Evolutionary conservation across 2,113 vertebrate species (phyloP), one percentile per base, ranked within the genome.

Genomic region (Sprattus sprattus): DNA sequence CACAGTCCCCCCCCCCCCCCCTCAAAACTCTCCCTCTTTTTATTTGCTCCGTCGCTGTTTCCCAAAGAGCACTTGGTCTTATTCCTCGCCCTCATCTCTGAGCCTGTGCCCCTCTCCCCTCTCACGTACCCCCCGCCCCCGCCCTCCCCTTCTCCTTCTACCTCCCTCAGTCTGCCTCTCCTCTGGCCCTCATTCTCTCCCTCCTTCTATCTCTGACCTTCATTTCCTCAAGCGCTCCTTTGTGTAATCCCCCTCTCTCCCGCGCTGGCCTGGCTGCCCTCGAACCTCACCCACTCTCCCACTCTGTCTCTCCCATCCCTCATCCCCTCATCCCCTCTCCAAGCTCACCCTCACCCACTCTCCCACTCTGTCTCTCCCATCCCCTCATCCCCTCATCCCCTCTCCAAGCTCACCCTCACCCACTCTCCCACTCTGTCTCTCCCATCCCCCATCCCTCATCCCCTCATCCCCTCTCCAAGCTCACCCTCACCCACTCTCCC

Each of bases 161-260:
- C 25, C 11, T 10, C 20, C 52, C 82, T 28, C 16, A 25, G 52
- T 60, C 82, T 20, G 1, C 9, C 52, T 60, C 28, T 7, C 71
- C 15, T 13, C 71, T 78, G 71, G 71, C 32, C 2, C 71, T 78
- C 32, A 32, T 39, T 78, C 71, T 78, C 25, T 32, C 28, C 71
- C 71, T 78, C 50, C 0, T 83, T 84, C 85, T 84, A 85, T 87
- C 86, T 81, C 16, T 84, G 87, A 83, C 82, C 83, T 49, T 45
- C 83, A 47, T 15, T 11, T 71, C 85, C 82, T 32, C 28, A 81
- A 88, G 88, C 57, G 32, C 81, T 52, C 57, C 45, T 86, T 67
- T 86, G 83, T 86, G 78, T 86, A 81, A 90, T 81, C 67, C 86
- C 64, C 18, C 45, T 52, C 49, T 46, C 11, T 85, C 83, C 20